Percentiles rank a stretch among this genome's conserved stretches.
Conservation (phyloP, 1,140 invertebrate genomes). For the Drosophila malerkotliana region DNA sequence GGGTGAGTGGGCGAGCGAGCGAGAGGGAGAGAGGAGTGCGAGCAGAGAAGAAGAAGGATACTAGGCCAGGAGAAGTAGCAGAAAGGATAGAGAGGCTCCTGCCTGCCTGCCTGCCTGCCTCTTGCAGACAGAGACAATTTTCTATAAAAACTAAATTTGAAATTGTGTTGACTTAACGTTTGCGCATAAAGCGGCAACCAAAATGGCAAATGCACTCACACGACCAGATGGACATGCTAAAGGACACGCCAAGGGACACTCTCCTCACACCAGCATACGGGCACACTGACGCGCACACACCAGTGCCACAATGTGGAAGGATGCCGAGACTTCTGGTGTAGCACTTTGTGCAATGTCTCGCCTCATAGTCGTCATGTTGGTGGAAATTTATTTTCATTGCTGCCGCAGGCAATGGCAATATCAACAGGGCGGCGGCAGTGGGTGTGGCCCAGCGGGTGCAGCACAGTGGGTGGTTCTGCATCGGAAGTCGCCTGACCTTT, state of each 20-base stretch:
- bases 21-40: background rate
- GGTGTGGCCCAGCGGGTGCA: background rate
- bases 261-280: conserved; percentile 1
- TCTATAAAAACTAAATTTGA: conserved; percentile 79
- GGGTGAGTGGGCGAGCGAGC: background rate
- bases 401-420: conserved; percentile 71
- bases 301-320: background rate
- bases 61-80: background rate
- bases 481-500: conserved; percentile 51
- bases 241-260: conserved; percentile 49
- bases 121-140: conserved; percentile 63
- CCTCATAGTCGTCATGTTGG: conserved; percentile 80
- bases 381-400: conserved; percentile 81
- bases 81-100: background rate
- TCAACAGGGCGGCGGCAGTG: conserved; percentile 34
- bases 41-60: background rate
- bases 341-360: conserved; percentile 77
- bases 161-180: conserved; percentile 82
- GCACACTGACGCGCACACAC: background rate
- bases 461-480: conserved; percentile 8
- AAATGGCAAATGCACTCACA: conserved; percentile 75
- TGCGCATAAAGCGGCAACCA: conserved; percentile 70
- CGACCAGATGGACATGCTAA: conserved; percentile 57
- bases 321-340: conserved; percentile 47
- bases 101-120: background rate